These are phyloP conservation scores for Microplitis mediator DNA, from an alignment of 1,140 invertebrate species.

Conservation along the genomic window DNA sequence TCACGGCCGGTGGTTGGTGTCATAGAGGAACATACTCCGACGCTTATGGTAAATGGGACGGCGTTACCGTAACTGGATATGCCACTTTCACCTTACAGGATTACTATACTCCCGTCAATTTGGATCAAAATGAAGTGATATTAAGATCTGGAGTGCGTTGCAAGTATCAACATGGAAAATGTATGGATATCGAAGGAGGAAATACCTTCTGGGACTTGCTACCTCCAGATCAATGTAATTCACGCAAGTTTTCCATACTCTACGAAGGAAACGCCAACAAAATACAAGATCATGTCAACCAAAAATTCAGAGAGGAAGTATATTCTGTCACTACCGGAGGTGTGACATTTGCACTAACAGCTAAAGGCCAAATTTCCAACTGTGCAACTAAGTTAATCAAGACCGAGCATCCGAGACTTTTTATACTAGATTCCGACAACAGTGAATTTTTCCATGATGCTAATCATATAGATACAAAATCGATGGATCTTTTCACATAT, in stretches of 20 bases:
- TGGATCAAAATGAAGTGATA: not conserved
- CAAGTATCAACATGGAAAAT: not conserved
- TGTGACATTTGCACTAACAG: conserved; percentile 21
- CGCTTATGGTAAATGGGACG: conserved; percentile 11
- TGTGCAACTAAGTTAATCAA: not conserved
- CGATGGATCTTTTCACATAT: conserved; percentile 15
- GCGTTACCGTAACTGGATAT: conserved; percentile 7
- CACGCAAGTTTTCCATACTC: not conserved
- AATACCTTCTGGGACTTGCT: conserved; percentile 2
- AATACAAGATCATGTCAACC: not conserved
- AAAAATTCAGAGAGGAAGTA: not conserved
- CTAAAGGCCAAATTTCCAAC: not conserved
- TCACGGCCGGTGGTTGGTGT: not conserved
- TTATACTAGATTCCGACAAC: not conserved
- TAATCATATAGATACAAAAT: not conserved
- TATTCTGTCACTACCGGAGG: not conserved
- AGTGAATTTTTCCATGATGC: not conserved
- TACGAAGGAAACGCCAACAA: not conserved
- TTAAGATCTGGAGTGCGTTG: conserved; percentile 7
- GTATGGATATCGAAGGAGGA: too few relatives aligned
- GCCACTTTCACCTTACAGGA: conserved; percentile 15
- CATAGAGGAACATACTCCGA: not conserved
- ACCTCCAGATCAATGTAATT: too few relatives aligned
- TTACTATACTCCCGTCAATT: not conserved
- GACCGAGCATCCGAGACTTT: not conserved